Evolutionary conservation across 2,797 vertebrate genomes (phyloP).

Genomic region (Enoplosus armatus): DNA sequence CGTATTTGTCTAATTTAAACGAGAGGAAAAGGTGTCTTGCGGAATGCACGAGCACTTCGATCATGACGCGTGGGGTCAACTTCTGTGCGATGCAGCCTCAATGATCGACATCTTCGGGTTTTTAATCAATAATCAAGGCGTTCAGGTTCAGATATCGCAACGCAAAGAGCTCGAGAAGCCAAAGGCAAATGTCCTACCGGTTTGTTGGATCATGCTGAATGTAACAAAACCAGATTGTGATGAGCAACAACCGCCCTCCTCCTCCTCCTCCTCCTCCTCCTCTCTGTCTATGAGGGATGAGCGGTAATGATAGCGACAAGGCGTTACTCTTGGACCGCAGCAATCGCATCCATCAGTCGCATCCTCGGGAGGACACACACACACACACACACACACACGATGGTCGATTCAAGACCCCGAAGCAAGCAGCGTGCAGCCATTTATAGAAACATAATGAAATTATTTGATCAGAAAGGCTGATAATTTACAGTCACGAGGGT

Average conservation of each 20-base stretch:
- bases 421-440: constrained; percentile 62
- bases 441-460: constrained; percentile 66
- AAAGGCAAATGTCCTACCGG: constrained; percentile 25
- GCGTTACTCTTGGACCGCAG: constrained; percentile 75
- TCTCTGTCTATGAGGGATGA: constrained; percentile 53
- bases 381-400: constrained; percentile 11
- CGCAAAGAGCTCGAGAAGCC: constrained; percentile 14
- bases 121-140: not conserved
- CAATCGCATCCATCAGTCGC: constrained; percentile 76
- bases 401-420: constrained; percentile 46
- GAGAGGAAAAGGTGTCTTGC: not conserved
- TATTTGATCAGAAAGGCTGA: constrained; percentile 50
- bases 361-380: constrained; percentile 59
- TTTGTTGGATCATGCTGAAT: constrained; percentile 31
- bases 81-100: constrained; percentile 30
- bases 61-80: constrained; percentile 41
- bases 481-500: constrained; percentile 3
- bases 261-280: constrained; percentile 1
- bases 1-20: not conserved
- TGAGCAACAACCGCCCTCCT: constrained; percentile 31
- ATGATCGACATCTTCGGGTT: not conserved
- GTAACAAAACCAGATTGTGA: constrained; percentile 37
- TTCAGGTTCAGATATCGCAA: not conserved
- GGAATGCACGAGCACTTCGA: constrained; percentile 53
- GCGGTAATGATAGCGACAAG: constrained; percentile 70